Percentiles rank a stretch among this genome's conserved stretches.
These are phyloP conservation scores for Glandiceps talaboti DNA, from an alignment of 53 echinoderm and acorn worm species.

Conservation along the genomic window DNA sequence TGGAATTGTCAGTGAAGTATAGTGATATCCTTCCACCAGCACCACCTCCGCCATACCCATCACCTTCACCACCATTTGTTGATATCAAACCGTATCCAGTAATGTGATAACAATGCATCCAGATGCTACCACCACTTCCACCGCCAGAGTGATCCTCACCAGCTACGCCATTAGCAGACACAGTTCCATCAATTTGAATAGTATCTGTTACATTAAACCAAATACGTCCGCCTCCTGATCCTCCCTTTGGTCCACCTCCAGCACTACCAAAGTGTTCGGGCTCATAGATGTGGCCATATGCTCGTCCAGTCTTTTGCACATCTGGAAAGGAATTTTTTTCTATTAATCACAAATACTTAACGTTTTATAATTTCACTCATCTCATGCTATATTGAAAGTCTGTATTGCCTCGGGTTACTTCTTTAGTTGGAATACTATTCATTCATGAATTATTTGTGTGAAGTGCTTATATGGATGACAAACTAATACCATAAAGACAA, in stretches of 20 bases:
- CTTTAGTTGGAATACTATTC: no score
- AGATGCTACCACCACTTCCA: conserved; percentile 90
- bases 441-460: no score
- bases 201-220: conserved; percentile 91
- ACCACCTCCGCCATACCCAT: conserved; percentile 53
- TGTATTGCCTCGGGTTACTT: no score
- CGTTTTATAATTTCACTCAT: no score
- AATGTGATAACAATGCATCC: conserved; percentile 78
- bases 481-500: no score
- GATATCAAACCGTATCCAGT: conserved; percentile 73
- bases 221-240: conserved; percentile 71
- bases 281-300: conserved; percentile 77
- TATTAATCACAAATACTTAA: no score
- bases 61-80: conserved; percentile 64
- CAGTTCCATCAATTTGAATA: conserved; percentile 73
- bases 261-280: conserved; percentile 87
- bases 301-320: conserved; percentile 39
- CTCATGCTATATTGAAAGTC: no score
- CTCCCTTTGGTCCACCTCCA: conserved; percentile 62
- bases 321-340: not conserved
- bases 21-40: conserved; percentile 62
- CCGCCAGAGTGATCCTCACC: conserved; percentile 28
- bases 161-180: conserved; percentile 61
- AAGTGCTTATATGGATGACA: no score
- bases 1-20: conserved; percentile 58